phyloP scores from a whole-genome alignment of 2,888 invertebrate species.

The Pyrgus malvae region DNA sequence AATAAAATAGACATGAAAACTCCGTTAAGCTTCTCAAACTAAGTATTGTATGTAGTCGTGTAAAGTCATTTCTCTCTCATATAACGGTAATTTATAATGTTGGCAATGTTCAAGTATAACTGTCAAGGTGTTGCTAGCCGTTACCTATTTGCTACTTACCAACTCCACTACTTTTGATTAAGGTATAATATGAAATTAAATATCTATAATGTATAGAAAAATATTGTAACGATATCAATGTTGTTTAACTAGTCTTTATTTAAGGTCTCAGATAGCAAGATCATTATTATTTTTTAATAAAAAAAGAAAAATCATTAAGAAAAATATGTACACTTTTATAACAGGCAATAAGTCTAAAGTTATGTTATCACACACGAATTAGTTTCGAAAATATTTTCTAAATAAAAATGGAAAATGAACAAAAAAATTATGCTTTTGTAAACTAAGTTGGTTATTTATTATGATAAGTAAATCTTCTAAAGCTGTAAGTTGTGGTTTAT shows the following conservation, averaged over 20 bases:
- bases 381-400: slow-evolving; percentile 52
- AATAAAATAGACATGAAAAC: too few species aligned
- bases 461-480: slow-evolving; percentile 73
- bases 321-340: slow-evolving; percentile 30
- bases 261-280: slow-evolving; percentile 40
- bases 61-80: too few species aligned
- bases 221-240: slow-evolving; percentile 32
- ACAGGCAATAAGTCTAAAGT: slow-evolving; percentile 42
- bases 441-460: slow-evolving; percentile 78
- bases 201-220: slow-evolving; percentile 1
- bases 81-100: too few species aligned
- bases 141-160: background rate
- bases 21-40: too few species aligned
- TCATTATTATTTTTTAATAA: slow-evolving; percentile 36
- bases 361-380: slow-evolving; percentile 35
- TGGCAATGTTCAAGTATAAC: too few species aligned
- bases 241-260: slow-evolving; percentile 60
- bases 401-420: slow-evolving; percentile 47
- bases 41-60: too few species aligned
- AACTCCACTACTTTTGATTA: background rate
- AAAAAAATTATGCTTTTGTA: slow-evolving; percentile 71
- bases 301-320: slow-evolving; percentile 35
- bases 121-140: too few species aligned
- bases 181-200: background rate
- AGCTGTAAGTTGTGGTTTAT: slow-evolving; percentile 52